Evolutionary conservation across 2,113 vertebrate species (phyloP), one percentile per base, ranked within the genome.

Genomic region (Hemibagrus wyckioides): DNA sequence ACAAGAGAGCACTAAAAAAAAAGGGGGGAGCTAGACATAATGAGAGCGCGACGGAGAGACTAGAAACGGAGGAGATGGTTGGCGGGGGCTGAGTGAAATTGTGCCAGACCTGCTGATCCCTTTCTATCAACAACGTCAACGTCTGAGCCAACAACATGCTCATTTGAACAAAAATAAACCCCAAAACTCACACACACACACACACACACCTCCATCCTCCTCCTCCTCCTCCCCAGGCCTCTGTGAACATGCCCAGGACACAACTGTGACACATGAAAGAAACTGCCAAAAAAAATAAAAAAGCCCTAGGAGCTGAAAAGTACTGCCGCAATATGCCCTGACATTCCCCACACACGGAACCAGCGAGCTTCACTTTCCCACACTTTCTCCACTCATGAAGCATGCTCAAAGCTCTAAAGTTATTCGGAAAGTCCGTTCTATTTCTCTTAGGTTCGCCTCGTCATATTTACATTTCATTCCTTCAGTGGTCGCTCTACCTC

Each of bases 1-100:
- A 30, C 44, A 23, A 65, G 44, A 28, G 41, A 76, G 33, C 50
- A 39, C 81, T 52, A 86, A 33, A 56, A 86, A 82, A 50, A 44
- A 61, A n/a, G 50, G 14, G 0, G 28, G 80, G 63, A 76, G 69
- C 82, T 67, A 82, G 94, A 96, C 71, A 92, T 83, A 88, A 44
- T 69, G 54, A 91, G 36, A 73, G 83, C 69, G 75, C 81, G 65
- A 59, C 80, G 84, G 71, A 33, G 71, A 59, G 83, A 75, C 59
- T 77, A 25, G 76, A 82, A 81, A 82, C 65, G 28, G 67, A 87
- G 67, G 82, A 77, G n/a, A 30, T 28, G 85, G 90, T 73, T 85
- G 71, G 89, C 44, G 81, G 76, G 65, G 56, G 52, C 15, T 8
- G 82, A 89, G 44, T 82, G 75, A 89, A 50, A 33, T 25, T 71